These are phyloP conservation scores for Atractosteus spatula DNA, from an alignment of 2,113 vertebrate species.

Conservation along the genomic window DNA sequence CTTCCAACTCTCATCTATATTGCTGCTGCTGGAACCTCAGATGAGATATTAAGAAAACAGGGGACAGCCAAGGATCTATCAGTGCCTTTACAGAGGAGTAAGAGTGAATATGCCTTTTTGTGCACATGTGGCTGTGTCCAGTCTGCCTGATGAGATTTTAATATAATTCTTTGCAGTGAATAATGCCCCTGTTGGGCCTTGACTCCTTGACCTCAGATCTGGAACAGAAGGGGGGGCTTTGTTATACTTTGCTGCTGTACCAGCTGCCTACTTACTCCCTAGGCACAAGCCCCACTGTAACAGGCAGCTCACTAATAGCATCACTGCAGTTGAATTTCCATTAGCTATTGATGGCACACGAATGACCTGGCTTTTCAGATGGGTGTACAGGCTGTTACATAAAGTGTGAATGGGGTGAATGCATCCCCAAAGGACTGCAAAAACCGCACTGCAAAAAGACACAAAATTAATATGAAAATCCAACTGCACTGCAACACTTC, in stretches of 20 bases:
- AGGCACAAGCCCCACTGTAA: neutral
- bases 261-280: neutral
- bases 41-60: too few relatives aligned
- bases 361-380: neutral
- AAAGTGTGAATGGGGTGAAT: constrained; percentile 47
- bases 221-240: neutral
- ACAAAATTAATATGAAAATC: constrained; percentile 50
- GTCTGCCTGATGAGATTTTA: neutral
- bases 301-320: constrained; percentile 1
- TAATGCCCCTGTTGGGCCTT: neutral
- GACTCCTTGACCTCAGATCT: neutral
- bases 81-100: too few relatives aligned
- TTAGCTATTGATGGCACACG: neutral
- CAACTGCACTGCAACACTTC: constrained; percentile 50
- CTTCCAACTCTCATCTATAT: too few relatives aligned
- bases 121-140: too few relatives aligned
- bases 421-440: constrained; percentile 47
- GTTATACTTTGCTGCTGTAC: neutral
- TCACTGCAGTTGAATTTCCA: neutral
- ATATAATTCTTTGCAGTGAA: neutral
- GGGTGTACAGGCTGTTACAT: constrained; percentile 23
- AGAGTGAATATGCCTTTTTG: too few relatives aligned
- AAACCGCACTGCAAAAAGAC: constrained; percentile 37
- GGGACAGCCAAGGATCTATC: too few relatives aligned
- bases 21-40: too few relatives aligned